Conservation (phyloP, 2,113 vertebrate genomes). For the Macquaria ambigua region DNA sequence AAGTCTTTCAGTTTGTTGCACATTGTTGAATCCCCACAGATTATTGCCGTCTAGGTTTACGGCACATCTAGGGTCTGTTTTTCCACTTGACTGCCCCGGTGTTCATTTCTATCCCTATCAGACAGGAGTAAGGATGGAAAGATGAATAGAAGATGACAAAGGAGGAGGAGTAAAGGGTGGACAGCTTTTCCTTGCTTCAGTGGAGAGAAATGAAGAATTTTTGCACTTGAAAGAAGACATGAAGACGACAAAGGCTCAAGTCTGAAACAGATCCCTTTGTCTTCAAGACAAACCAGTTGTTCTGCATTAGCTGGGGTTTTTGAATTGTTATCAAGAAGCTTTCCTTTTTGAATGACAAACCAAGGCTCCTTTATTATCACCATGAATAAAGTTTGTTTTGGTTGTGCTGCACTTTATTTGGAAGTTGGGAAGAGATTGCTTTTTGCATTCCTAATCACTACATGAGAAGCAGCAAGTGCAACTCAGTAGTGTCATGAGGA, state of each 20-base stretch:
- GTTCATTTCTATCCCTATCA: constrained; percentile 68
- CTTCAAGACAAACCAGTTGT: constrained; percentile 40
- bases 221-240: constrained; percentile 70
- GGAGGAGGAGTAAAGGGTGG: constrained; percentile 67
- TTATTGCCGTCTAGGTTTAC: constrained; percentile 64
- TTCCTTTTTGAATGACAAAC: constrained; percentile 29
- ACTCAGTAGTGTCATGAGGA: background rate
- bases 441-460: constrained; percentile 13
- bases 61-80: constrained; percentile 50
- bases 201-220: constrained; percentile 70
- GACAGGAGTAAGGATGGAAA: constrained; percentile 56
- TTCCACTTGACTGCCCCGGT: constrained; percentile 68
- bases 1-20: constrained; percentile 40
- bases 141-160: constrained; percentile 71
- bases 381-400: constrained; percentile 10
- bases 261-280: constrained; percentile 61
- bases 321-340: constrained; percentile 20
- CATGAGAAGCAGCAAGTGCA: background rate
- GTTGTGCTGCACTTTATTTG: background rate
- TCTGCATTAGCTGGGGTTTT: constrained; percentile 29
- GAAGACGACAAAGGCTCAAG: constrained; percentile 46
- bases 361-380: background rate
- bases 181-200: constrained; percentile 72
- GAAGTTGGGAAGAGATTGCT: constrained; percentile 3
- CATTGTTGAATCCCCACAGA: constrained; percentile 57